Base-by-base conservation (phyloP, 2,113 vertebrate genomes). In the Ia io region DNA sequence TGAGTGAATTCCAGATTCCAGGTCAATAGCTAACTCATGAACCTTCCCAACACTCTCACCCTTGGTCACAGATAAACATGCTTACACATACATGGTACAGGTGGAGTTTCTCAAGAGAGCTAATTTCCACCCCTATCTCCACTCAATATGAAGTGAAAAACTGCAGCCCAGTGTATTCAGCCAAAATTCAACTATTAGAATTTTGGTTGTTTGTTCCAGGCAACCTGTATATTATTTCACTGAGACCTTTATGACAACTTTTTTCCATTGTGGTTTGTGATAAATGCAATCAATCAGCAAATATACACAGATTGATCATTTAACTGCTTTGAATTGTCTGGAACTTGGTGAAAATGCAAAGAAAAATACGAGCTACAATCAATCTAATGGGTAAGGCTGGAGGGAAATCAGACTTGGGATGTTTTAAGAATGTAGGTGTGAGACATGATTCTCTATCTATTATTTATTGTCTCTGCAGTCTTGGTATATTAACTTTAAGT, bases 141-240 rank as follows among this genome's bases (percentile, higher is more conserved):
- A 97, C 97, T 98, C 98, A 97, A 98, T 97, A 97, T 0, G 30
- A 97, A 96, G 96, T 97, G 94, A 98, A 98, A 98, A 97, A 97
- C 93, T 95, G 89, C 96, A 97, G 91, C 85, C 92, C 94, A 92
- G 83, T 86, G 82, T 77, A 96, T 96, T 98, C 97, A 92, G 95
- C 74, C 70, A 97, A 97, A 98, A 90, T 97, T 84, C 96, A 97
- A 88, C 97, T 97, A 67, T 90, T 83, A 96, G 96, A 86, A n/a
- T n/a, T n/a, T n/a, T n/a, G n/a, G n/a, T n/a, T 92, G 80, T 93
- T 92, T 91, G 89, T 96, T 94, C 74, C 63, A 69, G 80, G 84
- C 88, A 56, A 61, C 0, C 5, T 84, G 96, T 95, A 92, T 91
- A 96, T 97, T 94, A 96, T 95, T 96, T 98, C 97, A 97, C 84